phyloP scores from a whole-genome alignment of 2,113 vertebrate species.

The Butorides virescens region DNA sequence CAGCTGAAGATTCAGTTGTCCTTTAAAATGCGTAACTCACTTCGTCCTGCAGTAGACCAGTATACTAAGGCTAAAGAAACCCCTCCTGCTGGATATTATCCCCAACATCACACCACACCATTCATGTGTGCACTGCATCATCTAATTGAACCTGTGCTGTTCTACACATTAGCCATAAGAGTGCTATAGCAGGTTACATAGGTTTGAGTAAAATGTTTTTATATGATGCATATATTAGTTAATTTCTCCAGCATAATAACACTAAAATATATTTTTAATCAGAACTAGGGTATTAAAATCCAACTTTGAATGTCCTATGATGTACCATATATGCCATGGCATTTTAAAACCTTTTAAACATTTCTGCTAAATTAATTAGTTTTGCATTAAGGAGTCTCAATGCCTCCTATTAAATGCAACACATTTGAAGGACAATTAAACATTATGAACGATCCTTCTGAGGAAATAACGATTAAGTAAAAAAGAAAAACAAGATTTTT shows the following conservation, averaged over 20 bases:
- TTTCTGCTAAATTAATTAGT: slow-evolving; percentile 81
- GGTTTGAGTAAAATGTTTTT: slow-evolving; percentile 71
- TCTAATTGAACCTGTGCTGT: slow-evolving; percentile 41
- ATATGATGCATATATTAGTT: slow-evolving; percentile 72
- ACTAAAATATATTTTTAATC: slow-evolving; percentile 80
- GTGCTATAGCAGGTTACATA: slow-evolving; percentile 58
- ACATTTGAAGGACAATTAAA: slow-evolving; percentile 79
- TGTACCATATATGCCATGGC: slow-evolving; percentile 73
- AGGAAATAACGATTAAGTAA: slow-evolving; percentile 61
- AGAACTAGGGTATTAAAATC: slow-evolving; percentile 73
- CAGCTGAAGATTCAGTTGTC: slow-evolving; percentile 37
- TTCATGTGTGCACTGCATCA: slow-evolving; percentile 20
- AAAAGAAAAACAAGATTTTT: slow-evolving; percentile 61
- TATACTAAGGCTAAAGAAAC: not conserved
- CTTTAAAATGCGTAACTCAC: slow-evolving; percentile 32
- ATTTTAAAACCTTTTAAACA: slow-evolving; percentile 83
- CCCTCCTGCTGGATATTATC: slow-evolving; percentile 1
- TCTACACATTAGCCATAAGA: slow-evolving; percentile 39
- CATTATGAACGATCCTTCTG: slow-evolving; percentile 62
- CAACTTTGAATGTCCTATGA: slow-evolving; percentile 71
- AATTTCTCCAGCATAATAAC: slow-evolving; percentile 73
- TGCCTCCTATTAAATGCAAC: slow-evolving; percentile 75
- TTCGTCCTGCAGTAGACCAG: slow-evolving; percentile 20
- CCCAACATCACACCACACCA: not conserved
- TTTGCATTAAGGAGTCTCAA: slow-evolving; percentile 74